These are phyloP conservation scores for Thamnophis sirtalis DNA, from an alignment of 2,113 vertebrate species.

Conservation along the genomic window DNA sequence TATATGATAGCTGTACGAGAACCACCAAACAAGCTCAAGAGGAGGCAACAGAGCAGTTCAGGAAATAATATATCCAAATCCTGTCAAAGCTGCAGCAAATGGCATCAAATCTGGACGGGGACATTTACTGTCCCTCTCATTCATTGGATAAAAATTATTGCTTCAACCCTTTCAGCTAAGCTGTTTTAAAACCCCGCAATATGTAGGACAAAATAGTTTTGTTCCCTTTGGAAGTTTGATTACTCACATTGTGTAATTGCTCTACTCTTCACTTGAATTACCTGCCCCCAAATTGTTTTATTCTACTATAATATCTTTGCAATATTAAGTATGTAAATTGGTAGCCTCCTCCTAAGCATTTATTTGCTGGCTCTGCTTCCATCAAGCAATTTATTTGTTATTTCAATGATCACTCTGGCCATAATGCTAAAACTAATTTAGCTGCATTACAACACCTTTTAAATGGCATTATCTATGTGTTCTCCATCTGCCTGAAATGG, in stretches of 20 bases:
- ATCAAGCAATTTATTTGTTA: not conserved
- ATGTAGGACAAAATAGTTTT: not conserved
- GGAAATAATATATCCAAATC: not conserved
- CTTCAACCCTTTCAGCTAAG: not conserved
- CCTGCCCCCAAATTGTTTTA: not conserved
- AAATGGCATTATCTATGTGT: not conserved
- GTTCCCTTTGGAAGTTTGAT: not conserved
- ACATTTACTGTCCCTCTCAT: not conserved
- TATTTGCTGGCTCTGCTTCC: not conserved
- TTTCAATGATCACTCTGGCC: not conserved
- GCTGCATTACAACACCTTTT: not conserved
- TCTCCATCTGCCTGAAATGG: not conserved
- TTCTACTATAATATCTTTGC: not conserved
- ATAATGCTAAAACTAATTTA: not conserved
- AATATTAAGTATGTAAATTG: not conserved
- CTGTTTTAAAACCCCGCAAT: not conserved
- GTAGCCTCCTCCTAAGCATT: not conserved
- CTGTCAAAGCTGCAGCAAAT: not conserved
- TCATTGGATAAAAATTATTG: not conserved
- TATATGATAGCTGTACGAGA: not conserved
- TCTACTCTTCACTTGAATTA: not conserved
- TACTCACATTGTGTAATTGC: not conserved
- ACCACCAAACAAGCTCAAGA: not conserved
- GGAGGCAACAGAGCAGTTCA: not conserved
- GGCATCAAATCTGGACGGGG: not conserved